Conservation (phyloP, 2,888 invertebrate species). For the Tupiocoris notatus region DNA sequence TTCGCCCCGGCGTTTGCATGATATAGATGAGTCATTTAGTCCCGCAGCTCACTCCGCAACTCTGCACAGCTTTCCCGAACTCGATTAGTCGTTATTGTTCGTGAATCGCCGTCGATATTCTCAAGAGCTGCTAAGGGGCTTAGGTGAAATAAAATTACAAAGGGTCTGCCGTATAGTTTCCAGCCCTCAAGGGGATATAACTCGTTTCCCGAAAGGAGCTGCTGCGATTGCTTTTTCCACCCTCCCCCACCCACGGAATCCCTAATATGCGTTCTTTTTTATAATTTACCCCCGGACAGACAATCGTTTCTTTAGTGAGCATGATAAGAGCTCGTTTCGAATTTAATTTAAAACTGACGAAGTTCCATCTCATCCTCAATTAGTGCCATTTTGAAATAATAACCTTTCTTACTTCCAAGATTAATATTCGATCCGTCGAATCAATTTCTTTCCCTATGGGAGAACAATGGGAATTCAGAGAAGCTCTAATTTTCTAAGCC, state of each 20-base stretch:
- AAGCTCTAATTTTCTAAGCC: too few relatives aligned
- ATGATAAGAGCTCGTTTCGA: background rate
- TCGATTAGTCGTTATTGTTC: conserved; percentile 39
- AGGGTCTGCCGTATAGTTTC: background rate
- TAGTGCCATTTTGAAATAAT: too few relatives aligned
- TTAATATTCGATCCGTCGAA: too few relatives aligned
- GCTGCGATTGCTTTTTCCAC: conserved; percentile 26
- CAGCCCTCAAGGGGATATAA: background rate
- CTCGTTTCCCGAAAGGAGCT: conserved; percentile 7
- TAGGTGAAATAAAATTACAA: conserved; percentile 40
- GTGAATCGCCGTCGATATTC: conserved; percentile 32
- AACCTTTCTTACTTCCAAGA: too few relatives aligned
- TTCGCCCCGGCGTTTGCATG: conserved; percentile 7
- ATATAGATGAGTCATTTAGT: conserved; percentile 41
- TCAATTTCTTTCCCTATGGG: too few relatives aligned
- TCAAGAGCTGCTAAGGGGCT: conserved; percentile 24
- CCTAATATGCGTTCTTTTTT: background rate
- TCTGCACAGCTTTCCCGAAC: conserved; percentile 14
- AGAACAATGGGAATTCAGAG: too few relatives aligned
- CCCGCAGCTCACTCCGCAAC: conserved; percentile 1
- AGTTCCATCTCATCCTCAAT: background rate
- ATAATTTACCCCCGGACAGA: background rate
- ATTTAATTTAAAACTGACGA: background rate
- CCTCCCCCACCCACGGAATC: too few relatives aligned
- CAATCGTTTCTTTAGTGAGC: too few relatives aligned